Base-by-base conservation (phyloP, 2,888 invertebrate genomes). In the Drosophila suboccidentalis region DNA sequence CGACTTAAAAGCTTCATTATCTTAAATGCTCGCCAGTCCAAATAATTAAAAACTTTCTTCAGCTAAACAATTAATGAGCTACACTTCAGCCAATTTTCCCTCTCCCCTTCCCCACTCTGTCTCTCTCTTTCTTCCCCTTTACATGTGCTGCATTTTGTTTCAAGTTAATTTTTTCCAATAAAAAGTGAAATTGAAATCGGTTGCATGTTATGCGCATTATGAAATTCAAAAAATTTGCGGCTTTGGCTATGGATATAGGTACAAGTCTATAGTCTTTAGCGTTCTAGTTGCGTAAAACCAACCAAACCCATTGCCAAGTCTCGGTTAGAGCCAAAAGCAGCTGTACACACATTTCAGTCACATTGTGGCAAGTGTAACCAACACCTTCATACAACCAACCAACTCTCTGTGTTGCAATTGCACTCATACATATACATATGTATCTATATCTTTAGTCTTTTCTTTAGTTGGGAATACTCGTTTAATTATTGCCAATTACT, bases 41-140 rank as follows among this genome's bases (percentile, higher is more conserved):
- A 62, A 47, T 83, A 86, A 86, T 86, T 90, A 86, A 85, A 64
- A 85, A 86, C 85, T 86, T 86, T 86, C 85, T 84, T 87, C 57
- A 71, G 32, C 60, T 43, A 47, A 61, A 69, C 82, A 73, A 75
- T 82, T 88, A 86, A 78, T 80, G 65, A 71, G 70, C 70, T 62
- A 59, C 55, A 26, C 26, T 26, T 26, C 8, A 26, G 26, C 29
- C 29, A 29, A 29, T 44, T 39, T 9, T 26, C n/a, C 11, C 15
- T 4, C 26, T 26, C 29, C 22, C 1, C 4, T 1, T n/a, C 0
- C 34, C 9, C 13, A 0, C 6, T 4, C 2, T n/a, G 8, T 15
- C 13, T 22, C n/a, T 34, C 19, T 22, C 11, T 13, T 2, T 36
- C 5, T 38, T 38, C 15, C 39, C 8, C 1, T 41, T 15, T 10